Evolutionary conservation across 2,113 vertebrate genomes (phyloP), one percentile per base, ranked within the genome.

Genomic region (Tichodroma muraria): DNA sequence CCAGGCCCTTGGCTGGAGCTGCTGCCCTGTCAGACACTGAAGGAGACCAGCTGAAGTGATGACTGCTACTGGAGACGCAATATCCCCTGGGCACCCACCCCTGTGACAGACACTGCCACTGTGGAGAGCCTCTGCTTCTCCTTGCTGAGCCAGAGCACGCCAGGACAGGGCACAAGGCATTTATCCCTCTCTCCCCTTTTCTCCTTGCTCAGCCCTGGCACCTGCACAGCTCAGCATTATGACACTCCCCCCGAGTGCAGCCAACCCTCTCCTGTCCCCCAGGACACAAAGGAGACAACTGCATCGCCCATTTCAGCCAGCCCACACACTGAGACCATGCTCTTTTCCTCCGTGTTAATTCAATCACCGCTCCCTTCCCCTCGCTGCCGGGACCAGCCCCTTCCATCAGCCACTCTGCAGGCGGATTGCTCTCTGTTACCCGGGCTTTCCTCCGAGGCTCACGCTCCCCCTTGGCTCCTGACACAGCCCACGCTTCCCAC

Each of bases 241-340:
- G 50, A 50, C 3, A 1, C 30, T 79, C 10, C 71, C 31, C 4
- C 1, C 0, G 0, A 42, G 71, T 2, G 3, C 76, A 85, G 83
- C 73, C 91, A 94, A 83, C 71, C 33, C 33, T 27, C 30, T 80
- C 40, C 61, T 56, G 63, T 45, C 56, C 33, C 65, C n/a, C 24
- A 13, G 85, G 40, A 80, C 73, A 52, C 27, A 9, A 22, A 42
- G n/a, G 47, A 68, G 61, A 19, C 4, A 1, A 24, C 38, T 23
- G 5, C 31, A 33, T 15, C 8, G 19, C 76, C 19, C 3, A 4
- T 33, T 64, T 25, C 90, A 72, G 47, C 47, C 82, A 53, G 82
- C 10, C 40, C 37, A 3, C 0, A 3, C 6, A 2, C 50, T 7
- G 27, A n/a, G 30, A 52, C 56, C 35, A 2, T 0, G 3, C 76